A percentile compares a stretch with the other conserved stretches of the same genome.
Evolutionary conservation across 2,888 invertebrate genomes (phyloP).

Genomic region (Polyploca ridens): DNA sequence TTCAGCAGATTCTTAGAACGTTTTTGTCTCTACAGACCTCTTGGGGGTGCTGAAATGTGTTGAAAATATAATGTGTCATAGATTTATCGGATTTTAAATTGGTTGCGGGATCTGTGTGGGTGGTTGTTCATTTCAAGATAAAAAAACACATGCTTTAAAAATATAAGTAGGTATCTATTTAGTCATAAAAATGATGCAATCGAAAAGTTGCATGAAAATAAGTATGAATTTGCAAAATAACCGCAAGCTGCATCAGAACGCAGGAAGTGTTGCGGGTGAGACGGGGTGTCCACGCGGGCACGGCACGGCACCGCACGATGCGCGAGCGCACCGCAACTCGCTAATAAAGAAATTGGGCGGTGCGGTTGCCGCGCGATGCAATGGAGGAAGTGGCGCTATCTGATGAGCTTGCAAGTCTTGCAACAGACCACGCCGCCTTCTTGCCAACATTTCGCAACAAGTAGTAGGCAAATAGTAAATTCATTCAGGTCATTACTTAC

Average conservation of each 20-base stretch:
- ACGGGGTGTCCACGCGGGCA: background rate
- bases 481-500: background rate
- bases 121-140: no score
- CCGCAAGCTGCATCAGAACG: constrained; percentile 42
- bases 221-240: constrained; percentile 39
- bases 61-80: no score
- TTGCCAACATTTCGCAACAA: constrained; percentile 28
- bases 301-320: constrained; percentile 16
- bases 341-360: constrained; percentile 64
- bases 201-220: constrained; percentile 27
- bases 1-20: no score
- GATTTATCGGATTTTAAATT: no score
- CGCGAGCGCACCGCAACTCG: constrained; percentile 28
- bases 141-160: no score
- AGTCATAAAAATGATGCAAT: constrained; percentile 13
- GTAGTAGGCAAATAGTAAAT: background rate
- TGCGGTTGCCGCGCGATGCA: constrained; percentile 45
- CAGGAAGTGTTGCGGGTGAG: constrained; percentile 39
- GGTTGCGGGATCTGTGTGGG: no score
- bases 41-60: no score
- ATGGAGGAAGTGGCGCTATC: constrained; percentile 70
- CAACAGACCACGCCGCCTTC: constrained; percentile 46
- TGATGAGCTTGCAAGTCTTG: constrained; percentile 69
- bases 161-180: no score
- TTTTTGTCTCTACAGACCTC: no score